These are phyloP conservation scores for Notechis scutatus DNA, from an alignment of 2,113 vertebrate genomes.

Conservation along the genomic window DNA sequence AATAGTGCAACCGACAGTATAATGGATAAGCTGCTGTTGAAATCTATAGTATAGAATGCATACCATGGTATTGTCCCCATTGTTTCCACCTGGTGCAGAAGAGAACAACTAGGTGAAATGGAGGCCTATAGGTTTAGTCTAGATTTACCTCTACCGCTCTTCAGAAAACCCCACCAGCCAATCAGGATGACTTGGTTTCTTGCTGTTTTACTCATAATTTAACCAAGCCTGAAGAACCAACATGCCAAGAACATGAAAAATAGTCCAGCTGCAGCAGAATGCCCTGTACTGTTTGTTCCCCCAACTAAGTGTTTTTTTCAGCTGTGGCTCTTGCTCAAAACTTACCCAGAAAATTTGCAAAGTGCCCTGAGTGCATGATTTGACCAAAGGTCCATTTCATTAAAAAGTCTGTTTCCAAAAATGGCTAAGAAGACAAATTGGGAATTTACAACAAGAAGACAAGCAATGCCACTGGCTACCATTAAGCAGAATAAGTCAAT, in stretches of 20 bases:
- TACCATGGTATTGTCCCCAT: slow-evolving; percentile 5
- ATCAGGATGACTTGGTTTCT: neutral
- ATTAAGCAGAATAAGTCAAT: neutral
- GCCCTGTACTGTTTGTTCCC: neutral
- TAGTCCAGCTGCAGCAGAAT: neutral
- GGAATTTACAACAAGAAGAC: neutral
- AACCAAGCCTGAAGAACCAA: neutral
- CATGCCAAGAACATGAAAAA: neutral
- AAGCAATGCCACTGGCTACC: neutral
- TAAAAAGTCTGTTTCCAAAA: neutral
- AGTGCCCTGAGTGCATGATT: neutral
- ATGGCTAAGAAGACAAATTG: neutral
- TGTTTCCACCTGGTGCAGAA: slow-evolving; percentile 38
- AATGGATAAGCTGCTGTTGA: neutral
- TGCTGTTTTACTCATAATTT: neutral
- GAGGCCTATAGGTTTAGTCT: neutral
- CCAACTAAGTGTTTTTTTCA: neutral
- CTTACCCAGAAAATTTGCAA: neutral
- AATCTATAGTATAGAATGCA: slow-evolving; percentile 18
- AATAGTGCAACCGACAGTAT: slow-evolving; percentile 22
- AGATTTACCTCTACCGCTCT: neutral
- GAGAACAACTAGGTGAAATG: neutral
- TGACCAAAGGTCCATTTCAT: neutral
- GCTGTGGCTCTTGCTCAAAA: neutral
- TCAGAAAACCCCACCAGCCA: accelerated